Evolutionary conservation across 2,797 vertebrate genomes (phyloP).

Genomic region (Varecia variegata): DNA sequence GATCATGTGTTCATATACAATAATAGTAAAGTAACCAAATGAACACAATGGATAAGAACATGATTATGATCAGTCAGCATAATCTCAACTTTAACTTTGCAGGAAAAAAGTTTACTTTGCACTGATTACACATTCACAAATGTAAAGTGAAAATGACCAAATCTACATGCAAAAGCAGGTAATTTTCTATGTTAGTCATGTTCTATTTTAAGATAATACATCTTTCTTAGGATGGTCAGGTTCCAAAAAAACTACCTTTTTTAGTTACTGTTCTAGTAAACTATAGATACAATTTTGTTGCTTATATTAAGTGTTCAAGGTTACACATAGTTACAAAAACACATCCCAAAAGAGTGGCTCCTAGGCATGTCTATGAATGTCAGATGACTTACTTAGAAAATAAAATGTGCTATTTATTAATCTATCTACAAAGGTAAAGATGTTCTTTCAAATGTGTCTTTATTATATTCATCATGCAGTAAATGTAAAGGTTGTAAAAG

Average conservation of each 20-base stretch:
- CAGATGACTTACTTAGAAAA: constrained; percentile 37
- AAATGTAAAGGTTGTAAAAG: neutral
- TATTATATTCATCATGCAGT: neutral
- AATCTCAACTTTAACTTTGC: neutral
- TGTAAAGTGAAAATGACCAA: neutral
- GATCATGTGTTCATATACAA: neutral
- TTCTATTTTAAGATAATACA: neutral
- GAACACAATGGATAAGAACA: neutral
- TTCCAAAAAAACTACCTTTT: neutral
- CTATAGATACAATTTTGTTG: neutral
- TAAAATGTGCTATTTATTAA: neutral
- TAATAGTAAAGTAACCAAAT: neutral
- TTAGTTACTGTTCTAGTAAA: neutral
- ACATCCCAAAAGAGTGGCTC: neutral
- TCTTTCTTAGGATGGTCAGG: neutral
- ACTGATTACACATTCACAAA: neutral
- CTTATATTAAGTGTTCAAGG: neutral
- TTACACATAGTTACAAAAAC: constrained; percentile 21
- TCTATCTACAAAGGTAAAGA: constrained; percentile 30
- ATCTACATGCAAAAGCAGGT: neutral
- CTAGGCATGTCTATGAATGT: neutral
- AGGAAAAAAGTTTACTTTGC: neutral
- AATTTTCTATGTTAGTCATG: neutral
- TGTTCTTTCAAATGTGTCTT: neutral
- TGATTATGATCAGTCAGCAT: neutral